Conservation (phyloP, 2,797 vertebrate genomes). For the Diceros bicornis region DNA sequence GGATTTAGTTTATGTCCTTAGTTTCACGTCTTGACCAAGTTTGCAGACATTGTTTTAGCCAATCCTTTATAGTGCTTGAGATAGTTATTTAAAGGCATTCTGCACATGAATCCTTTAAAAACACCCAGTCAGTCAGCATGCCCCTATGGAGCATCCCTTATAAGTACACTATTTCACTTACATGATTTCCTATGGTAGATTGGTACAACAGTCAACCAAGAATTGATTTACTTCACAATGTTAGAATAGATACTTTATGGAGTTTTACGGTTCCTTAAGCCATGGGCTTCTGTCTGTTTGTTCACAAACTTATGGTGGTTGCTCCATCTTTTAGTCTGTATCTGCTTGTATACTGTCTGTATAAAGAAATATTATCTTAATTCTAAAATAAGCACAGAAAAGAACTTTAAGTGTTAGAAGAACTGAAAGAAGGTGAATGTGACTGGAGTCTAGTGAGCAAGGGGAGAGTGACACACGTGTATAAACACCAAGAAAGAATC, state of each 20-base stretch:
- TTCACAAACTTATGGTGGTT: neutral
- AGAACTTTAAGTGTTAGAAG: neutral
- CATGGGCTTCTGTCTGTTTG: neutral
- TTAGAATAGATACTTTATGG: neutral
- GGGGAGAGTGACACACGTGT: neutral
- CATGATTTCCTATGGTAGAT: neutral
- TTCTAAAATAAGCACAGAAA: neutral
- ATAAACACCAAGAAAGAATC: neutral
- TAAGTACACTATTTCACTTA: neutral
- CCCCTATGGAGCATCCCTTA: neutral
- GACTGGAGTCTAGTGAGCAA: neutral
- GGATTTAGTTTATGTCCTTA: neutral
- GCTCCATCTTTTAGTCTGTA: neutral
- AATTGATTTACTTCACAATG: neutral
- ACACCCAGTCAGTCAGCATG: neutral
- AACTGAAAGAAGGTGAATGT: neutral
- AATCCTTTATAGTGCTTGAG: neutral
- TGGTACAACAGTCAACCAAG: neutral
- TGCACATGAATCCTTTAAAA: neutral
- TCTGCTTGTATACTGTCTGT: neutral
- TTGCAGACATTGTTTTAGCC: neutral
- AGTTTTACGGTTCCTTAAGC: neutral
- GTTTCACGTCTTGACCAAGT: neutral
- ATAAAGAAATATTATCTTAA: neutral
- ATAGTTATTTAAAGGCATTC: neutral